Conservation (phyloP, 2,888 invertebrate species). For the Elysia crispata region DNA sequence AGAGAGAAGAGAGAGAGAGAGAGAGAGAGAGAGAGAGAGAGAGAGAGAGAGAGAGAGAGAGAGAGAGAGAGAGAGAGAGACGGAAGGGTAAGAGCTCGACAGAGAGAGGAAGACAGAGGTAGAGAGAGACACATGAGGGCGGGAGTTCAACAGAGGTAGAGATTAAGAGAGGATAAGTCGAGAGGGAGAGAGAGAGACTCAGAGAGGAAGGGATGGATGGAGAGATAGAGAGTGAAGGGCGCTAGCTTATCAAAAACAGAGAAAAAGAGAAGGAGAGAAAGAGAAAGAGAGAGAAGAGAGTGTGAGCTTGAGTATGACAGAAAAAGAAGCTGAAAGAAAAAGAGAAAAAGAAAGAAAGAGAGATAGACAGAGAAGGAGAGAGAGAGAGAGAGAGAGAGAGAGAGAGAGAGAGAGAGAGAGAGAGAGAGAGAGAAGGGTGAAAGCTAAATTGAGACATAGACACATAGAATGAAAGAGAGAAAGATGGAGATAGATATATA, state of each 20-base stretch:
- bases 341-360: not conserved
- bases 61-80: no score
- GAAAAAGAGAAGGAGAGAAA: no score
- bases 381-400: not conserved
- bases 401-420: slow-evolving; percentile 31
- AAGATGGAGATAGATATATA: no score
- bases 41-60: not conserved
- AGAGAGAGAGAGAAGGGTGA: not conserved
- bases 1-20: slow-evolving; percentile 4
- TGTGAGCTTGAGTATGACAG: not conserved
- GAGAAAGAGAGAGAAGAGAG: not conserved
- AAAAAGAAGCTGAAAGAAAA: slow-evolving; percentile 21
- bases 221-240: no score
- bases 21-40: slow-evolving; percentile 26
- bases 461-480: not conserved
- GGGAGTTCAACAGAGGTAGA: no score
- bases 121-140: no score
- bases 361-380: slow-evolving; percentile 16
- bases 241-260: no score
- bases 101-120: no score
- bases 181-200: no score
- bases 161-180: no score
- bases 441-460: not conserved
- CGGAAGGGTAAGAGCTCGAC: no score
- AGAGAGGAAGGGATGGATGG: no score